A percentile compares a stretch with the other conserved stretches of the same genome.
Evolutionary conservation across 37 sponge, comb jelly and placozoan species (phyloP).

Genomic region (Ianthella basta): DNA sequence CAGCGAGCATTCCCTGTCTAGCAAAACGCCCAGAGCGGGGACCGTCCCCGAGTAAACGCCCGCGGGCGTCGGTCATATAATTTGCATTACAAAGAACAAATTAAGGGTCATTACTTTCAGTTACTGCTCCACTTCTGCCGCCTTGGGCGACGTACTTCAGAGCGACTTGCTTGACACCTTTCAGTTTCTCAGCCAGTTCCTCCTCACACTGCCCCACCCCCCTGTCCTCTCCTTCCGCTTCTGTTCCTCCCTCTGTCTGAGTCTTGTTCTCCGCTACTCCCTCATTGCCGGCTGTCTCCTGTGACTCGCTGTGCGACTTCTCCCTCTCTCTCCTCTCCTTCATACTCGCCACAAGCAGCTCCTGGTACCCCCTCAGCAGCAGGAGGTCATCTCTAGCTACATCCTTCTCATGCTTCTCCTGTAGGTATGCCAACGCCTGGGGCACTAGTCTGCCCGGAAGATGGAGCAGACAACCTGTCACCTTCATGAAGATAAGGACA

Average conservation of each 20-base stretch:
- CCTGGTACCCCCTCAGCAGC: neutral
- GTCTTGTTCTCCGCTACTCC: neutral
- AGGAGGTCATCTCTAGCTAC: neutral
- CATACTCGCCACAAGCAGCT: neutral
- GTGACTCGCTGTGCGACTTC: neutral
- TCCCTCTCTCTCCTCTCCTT: slow-evolving; percentile 6
- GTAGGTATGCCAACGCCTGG: slow-evolving; percentile 44
- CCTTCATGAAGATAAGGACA: slow-evolving; percentile 79
- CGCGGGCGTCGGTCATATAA: too few species aligned
- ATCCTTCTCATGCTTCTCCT: slow-evolving; percentile 33
- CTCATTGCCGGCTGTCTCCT: neutral
- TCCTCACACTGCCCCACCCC: neutral
- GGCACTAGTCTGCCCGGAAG: slow-evolving; percentile 92
- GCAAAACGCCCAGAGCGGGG: too few species aligned
- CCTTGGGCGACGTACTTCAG: slow-evolving; percentile 21
- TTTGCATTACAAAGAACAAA: too few species aligned
- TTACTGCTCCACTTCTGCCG: slow-evolving; percentile 1
- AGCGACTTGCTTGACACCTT: slow-evolving; percentile 1
- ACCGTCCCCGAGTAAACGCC: too few species aligned
- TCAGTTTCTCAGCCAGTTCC: neutral
- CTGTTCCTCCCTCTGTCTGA: neutral
- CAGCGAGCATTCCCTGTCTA: too few species aligned
- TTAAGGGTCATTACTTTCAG: too few species aligned
- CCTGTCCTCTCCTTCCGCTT: neutral
- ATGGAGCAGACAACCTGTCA: slow-evolving; percentile 76